Conservation (phyloP, 2,888 invertebrate genomes). For the Shargacucullia verbasci region DNA sequence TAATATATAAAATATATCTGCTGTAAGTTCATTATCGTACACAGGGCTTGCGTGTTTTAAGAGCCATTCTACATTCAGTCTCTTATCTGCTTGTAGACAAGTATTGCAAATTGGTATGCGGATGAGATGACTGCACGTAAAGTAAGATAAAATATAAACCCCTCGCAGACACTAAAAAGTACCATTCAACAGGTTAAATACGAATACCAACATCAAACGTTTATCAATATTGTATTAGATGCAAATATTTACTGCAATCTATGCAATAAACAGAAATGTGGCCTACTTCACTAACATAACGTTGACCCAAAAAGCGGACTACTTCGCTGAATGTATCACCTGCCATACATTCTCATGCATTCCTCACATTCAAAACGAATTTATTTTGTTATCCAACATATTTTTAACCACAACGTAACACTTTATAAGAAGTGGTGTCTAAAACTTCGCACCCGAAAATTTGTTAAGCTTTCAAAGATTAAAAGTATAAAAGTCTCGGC, state of each 20-base stretch:
- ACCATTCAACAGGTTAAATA: background rate
- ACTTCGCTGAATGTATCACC: too few species aligned
- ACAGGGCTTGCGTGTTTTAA: constrained; percentile 26
- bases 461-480: constrained; percentile 16
- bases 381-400: too few species aligned
- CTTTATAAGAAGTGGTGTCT: background rate
- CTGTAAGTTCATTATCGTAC: background rate
- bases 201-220: background rate
- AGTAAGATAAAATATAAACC: too few species aligned
- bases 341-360: too few species aligned
- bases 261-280: background rate
- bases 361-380: too few species aligned
- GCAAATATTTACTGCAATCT: constrained; percentile 4
- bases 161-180: background rate
- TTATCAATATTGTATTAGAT: constrained; percentile 4
- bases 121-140: too few species aligned
- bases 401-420: too few species aligned
- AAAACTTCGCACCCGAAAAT: constrained; percentile 19
- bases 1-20: too few species aligned
- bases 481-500: constrained; percentile 25
- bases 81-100: too few species aligned
- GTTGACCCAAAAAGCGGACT: too few species aligned
- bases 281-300: too few species aligned
- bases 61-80: background rate
- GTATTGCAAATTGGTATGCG: too few species aligned